A percentile compares a stretch with the other conserved stretches of the same genome.
Conservation (phyloP, 2,888 invertebrate genomes). For the Helicoverpa assulta region DNA sequence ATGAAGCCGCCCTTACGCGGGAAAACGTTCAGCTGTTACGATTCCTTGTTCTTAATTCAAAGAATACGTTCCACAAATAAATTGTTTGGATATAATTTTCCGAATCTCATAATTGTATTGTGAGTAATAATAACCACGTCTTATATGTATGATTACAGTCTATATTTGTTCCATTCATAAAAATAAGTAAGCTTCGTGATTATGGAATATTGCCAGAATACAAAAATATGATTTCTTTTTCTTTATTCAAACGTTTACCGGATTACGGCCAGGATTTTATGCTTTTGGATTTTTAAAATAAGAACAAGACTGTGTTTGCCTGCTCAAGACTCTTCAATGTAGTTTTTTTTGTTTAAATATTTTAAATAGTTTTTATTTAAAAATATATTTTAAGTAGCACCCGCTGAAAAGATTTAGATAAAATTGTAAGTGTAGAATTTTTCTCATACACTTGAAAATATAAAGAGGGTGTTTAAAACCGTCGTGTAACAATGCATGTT, state of each 20-base stretch:
- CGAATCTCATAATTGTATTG: conserved; percentile 6
- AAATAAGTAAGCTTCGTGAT: conserved; percentile 39
- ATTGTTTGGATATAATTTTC: conserved; percentile 9
- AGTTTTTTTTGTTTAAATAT: no score
- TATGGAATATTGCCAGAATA: conserved; percentile 48
- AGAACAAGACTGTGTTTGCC: conserved; percentile 1
- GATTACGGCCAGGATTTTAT: conserved; percentile 32
- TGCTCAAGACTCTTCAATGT: not conserved
- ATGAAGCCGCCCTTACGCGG: conserved; percentile 11
- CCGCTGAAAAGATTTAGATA: no score
- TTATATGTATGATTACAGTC: conserved; percentile 21
- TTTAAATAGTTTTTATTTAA: no score
- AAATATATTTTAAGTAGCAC: no score
- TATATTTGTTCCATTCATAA: conserved; percentile 49
- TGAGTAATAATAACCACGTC: conserved; percentile 27
- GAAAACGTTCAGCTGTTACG: conserved; percentile 44
- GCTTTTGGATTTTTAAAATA: conserved; percentile 27
- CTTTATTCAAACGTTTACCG: conserved; percentile 16
- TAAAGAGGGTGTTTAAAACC: conserved; percentile 2
- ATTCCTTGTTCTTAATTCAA: conserved; percentile 26
- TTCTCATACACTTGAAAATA: not conserved
- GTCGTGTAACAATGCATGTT: conserved; percentile 30
- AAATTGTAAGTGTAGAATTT: not conserved
- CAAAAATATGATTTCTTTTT: conserved; percentile 40
- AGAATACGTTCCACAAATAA: conserved; percentile 10